phyloP scores from a whole-genome alignment of 2,113 vertebrate genomes.

The Mirza zaza region DNA sequence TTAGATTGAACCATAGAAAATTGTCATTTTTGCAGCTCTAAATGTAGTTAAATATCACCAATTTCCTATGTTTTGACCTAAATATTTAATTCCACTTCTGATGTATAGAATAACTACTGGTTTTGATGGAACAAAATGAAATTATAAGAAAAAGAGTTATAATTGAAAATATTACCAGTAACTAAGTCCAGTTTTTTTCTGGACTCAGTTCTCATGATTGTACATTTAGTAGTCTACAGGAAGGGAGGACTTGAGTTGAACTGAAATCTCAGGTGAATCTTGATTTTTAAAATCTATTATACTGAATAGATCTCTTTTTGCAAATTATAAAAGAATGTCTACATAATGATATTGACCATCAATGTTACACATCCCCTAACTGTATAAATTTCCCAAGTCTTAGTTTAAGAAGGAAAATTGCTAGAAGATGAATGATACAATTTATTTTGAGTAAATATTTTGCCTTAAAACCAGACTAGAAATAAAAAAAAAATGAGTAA shows the following conservation, averaged over 20 bases:
- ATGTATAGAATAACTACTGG: neutral
- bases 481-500: neutral
- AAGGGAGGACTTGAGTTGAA: neutral
- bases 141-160: neutral
- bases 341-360: neutral
- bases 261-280: neutral
- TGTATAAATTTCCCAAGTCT: neutral
- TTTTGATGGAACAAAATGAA: neutral
- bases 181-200: neutral
- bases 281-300: neutral
- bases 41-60: neutral
- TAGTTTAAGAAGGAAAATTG: neutral
- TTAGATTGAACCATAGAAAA: neutral
- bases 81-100: neutral
- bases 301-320: neutral
- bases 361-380: neutral
- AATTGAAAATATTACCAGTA: neutral
- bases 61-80: neutral
- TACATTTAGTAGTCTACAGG: neutral
- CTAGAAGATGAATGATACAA: neutral
- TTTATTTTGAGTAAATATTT: slow-evolving; percentile 10
- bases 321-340: neutral
- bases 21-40: neutral
- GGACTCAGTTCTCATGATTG: neutral
- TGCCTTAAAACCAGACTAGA: neutral